phyloP scores from a whole-genome alignment of 1,140 invertebrate genomes.

The Papilio helenus region DNA sequence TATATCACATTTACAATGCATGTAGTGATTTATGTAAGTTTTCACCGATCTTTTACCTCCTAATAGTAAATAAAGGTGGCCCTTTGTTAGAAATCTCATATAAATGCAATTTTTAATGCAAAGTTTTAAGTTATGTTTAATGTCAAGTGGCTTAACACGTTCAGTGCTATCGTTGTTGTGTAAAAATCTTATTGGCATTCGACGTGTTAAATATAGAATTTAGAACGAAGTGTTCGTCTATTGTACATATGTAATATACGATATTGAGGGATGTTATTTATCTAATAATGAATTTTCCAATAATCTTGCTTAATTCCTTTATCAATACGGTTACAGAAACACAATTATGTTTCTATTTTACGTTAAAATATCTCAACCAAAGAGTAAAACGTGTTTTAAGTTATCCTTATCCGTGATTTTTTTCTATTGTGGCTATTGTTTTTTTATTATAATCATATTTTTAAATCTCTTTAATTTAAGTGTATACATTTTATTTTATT shows the following conservation, averaged over 20 bases:
- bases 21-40: neutral
- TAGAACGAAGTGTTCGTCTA: neutral
- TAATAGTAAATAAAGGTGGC: neutral
- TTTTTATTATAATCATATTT: neutral
- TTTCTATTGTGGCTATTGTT: neutral
- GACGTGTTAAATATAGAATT: too few species aligned
- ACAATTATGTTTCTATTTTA: neutral
- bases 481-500: neutral
- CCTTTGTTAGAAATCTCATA: neutral
- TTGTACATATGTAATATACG: constrained; percentile 13
- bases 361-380: neutral
- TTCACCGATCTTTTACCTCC: neutral
- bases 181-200: neutral
- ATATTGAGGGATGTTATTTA: neutral
- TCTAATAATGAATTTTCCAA: neutral
- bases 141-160: neutral
- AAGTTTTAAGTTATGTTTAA: neutral
- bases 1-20: constrained; percentile 1
- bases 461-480: neutral
- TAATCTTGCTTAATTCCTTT: neutral
- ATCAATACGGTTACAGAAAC: neutral
- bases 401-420: neutral
- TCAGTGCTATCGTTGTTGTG: neutral
- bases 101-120: constrained; percentile 5
- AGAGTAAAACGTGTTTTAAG: neutral